Base-by-base conservation (phyloP, 2,797 vertebrate species). In the Pagetopsis macropterus region DNA sequence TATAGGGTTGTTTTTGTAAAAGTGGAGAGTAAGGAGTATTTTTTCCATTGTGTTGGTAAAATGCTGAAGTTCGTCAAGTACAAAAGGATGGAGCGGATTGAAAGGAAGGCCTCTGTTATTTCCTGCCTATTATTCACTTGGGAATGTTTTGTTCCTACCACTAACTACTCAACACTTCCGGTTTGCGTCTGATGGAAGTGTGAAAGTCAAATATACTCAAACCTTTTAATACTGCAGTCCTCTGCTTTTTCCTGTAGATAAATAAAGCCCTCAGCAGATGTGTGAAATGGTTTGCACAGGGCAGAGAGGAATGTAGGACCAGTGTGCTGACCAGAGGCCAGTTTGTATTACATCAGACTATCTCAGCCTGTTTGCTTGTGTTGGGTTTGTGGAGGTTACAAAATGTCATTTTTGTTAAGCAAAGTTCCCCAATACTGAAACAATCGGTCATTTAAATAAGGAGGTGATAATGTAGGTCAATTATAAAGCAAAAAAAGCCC, bases 221-320 rank as follows among this genome's bases (percentile, higher is more conserved):
- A 10, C 50, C 74, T 13, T 63, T 72, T 61, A 76, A 68, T 17
- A 13, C 21, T 59, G 58, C 54, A 58, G 69, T 46, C 65, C 51
- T 82, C 62, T 52, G 23, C 62, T 57, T 43, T 13, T 13, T 41
- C 12, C 16, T 64, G 63, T 33, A 40, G 48, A 76, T 46, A 65
- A 65, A 31, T 56, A 48, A 59, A 43, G 40, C 49, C 0, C 46
- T 14, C 54, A 55, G 16, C 63, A 48, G 48, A 58, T 48, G 64
- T 76, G 70, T 60, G 13, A 21, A 11, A 49, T 43, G 43, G 60
- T 77, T 84, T 62, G 44, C 76, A 72, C 75, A 59, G 45, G 71
- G 9, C 65, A 61, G 21, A 72, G 87, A 83, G 81, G 86, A 91
- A 91, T 87, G 87, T 85, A 4, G 58, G 48, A 65, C 58, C 77